Percentiles rank a stretch among this genome's conserved stretches.
Conservation (phyloP, 2,113 vertebrate species). For the Acanthisitta chloris region DNA sequence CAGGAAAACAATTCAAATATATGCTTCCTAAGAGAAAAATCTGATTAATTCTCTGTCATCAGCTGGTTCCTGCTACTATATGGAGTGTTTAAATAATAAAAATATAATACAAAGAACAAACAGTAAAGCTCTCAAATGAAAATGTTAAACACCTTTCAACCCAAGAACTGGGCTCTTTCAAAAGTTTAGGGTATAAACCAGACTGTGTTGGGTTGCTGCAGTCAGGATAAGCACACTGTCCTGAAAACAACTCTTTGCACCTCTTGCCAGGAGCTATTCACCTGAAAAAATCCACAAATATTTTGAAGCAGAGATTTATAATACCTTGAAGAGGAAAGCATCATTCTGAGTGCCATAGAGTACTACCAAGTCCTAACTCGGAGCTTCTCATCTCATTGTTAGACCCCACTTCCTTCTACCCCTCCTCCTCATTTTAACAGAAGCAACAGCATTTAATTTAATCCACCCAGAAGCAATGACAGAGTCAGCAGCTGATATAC, state of each 20-base stretch:
- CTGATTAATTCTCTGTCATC: constrained; percentile 22
- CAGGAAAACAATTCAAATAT: constrained; percentile 5
- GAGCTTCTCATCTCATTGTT: not conserved
- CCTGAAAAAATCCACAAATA: not conserved
- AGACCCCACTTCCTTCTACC: not conserved
- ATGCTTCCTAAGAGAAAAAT: not conserved
- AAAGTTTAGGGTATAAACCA: not conserved
- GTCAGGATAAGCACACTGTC: not conserved
- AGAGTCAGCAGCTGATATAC: constrained; percentile 29
- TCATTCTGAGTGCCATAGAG: not conserved
- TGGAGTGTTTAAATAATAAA: not conserved
- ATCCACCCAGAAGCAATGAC: constrained; percentile 32
- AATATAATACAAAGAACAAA: constrained; percentile 16
- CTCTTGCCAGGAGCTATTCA: not conserved
- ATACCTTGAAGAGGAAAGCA: not conserved
- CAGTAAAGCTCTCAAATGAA: not conserved
- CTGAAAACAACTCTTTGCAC: not conserved
- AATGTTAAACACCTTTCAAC: not conserved
- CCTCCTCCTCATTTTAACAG: constrained; percentile 15
- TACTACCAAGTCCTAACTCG: not conserved
- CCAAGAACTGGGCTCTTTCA: not conserved
- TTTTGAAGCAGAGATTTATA: not conserved
- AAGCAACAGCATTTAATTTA: constrained; percentile 38
- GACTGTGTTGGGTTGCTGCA: not conserved
- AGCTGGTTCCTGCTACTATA: not conserved